Evolutionary conservation across 2,888 invertebrate genomes (phyloP).

Genomic region (Sinhomidia bicolor): DNA sequence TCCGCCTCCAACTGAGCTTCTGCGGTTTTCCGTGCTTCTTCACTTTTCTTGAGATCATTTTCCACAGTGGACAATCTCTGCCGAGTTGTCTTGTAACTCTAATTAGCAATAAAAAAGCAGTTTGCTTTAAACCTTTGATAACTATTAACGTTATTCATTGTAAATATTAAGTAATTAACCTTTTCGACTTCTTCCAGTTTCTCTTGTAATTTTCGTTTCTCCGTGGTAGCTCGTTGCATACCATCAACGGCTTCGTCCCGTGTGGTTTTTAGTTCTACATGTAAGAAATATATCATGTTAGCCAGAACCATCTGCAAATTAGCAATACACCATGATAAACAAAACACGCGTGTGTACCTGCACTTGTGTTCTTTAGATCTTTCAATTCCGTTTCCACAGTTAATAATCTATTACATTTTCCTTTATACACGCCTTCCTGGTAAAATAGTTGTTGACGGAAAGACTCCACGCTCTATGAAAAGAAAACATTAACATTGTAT

Average conservation of each 20-base stretch:
- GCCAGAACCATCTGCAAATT: too few relatives aligned
- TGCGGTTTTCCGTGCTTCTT: conserved; percentile 52
- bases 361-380: background rate
- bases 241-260: conserved; percentile 13
- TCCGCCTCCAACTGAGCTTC: conserved; percentile 48
- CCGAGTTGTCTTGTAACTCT: conserved; percentile 47
- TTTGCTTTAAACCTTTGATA: background rate
- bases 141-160: background rate
- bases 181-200: conserved; percentile 17
- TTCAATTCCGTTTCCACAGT: background rate
- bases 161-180: conserved; percentile 4
- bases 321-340: background rate
- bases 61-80: conserved; percentile 54
- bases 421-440: background rate
- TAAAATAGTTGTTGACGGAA: conserved; percentile 15
- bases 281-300: background rate
- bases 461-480: background rate
- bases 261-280: background rate
- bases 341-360: conserved; percentile 10
- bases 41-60: conserved; percentile 60
- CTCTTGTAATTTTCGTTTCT: conserved; percentile 33
- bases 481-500: background rate
- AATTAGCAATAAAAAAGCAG: background rate
- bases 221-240: background rate
- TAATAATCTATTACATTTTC: background rate